Evolutionary conservation across 2,888 invertebrate species (phyloP).

Genomic region (Cinara cedri): DNA sequence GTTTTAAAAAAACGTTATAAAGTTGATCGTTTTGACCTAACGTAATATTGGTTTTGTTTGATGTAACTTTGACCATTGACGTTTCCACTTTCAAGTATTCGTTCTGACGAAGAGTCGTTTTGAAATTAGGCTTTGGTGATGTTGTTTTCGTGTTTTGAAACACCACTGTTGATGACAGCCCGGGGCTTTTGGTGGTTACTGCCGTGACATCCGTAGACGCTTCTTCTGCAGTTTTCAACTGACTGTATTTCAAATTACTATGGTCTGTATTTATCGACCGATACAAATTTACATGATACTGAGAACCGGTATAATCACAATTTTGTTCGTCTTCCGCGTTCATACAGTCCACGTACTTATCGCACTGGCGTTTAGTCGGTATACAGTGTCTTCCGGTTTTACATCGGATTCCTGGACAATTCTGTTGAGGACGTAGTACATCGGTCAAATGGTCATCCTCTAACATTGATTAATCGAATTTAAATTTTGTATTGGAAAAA

Average conservation of each 20-base stretch:
- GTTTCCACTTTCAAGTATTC: background rate
- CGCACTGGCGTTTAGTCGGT: conserved; percentile 71
- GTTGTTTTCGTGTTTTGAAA: background rate
- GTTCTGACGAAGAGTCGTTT: background rate
- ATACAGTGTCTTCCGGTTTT: conserved; percentile 74
- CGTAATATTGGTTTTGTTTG: background rate
- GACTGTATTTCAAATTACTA: conserved; percentile 26
- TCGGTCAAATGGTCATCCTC: conserved; percentile 40
- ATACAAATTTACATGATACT: background rate
- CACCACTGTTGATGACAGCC: background rate
- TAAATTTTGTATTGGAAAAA: background rate
- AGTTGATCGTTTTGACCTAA: background rate
- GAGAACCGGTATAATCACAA: conserved; percentile 64
- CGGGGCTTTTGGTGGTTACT: background rate
- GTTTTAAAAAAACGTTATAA: conserved; percentile 31
- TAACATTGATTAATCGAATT: conserved; percentile 9
- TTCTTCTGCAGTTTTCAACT: background rate
- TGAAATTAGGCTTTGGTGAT: background rate
- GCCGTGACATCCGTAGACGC: background rate
- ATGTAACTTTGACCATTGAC: no score
- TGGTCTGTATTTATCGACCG: conserved; percentile 29
- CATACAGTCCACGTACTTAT: conserved; percentile 77
- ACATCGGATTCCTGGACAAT: conserved; percentile 78
- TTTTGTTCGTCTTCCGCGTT: conserved; percentile 80
- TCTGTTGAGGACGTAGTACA: conserved; percentile 66